Conservation (phyloP, 2,113 vertebrate species). For the Oreocharis arfaki region DNA sequence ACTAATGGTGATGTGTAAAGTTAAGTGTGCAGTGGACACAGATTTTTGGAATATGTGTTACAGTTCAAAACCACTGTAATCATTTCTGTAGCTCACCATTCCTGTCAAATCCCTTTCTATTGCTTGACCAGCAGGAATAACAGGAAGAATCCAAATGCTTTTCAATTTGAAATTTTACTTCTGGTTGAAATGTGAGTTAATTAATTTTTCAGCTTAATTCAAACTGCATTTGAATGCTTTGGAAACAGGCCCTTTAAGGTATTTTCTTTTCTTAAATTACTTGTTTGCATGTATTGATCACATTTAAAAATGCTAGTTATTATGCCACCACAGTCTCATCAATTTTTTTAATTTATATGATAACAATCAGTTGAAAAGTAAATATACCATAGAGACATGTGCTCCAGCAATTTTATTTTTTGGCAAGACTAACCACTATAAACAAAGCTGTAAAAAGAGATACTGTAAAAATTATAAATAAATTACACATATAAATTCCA, state of each 20-base stretch:
- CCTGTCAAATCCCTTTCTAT: not conserved
- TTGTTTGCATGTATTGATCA: not conserved
- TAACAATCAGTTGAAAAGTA: not conserved
- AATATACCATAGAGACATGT: not conserved
- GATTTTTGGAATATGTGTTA: not conserved
- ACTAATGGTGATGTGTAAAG: not conserved
- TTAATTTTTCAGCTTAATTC: not conserved
- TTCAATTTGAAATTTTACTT: not conserved
- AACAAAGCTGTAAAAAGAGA: constrained; percentile 2
- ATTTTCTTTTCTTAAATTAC: not conserved
- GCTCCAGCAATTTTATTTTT: not conserved
- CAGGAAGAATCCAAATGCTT: not conserved
- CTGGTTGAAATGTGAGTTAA: not conserved
- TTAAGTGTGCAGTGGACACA: not conserved
- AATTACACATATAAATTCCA: not conserved
- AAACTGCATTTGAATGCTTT: not conserved
- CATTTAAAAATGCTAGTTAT: not conserved
- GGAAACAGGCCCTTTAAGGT: not conserved
- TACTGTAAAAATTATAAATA: constrained; percentile 4
- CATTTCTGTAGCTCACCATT: not conserved
- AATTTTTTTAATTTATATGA: not conserved
- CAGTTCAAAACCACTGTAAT: not conserved
- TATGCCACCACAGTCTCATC: not conserved
- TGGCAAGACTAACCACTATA: not conserved
- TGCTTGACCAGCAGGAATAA: not conserved